A percentile compares a stretch with the other conserved stretches of the same genome.
phyloP scores from a whole-genome alignment of 1,140 invertebrate species.

The Alviniconcha marisindica region DNA sequence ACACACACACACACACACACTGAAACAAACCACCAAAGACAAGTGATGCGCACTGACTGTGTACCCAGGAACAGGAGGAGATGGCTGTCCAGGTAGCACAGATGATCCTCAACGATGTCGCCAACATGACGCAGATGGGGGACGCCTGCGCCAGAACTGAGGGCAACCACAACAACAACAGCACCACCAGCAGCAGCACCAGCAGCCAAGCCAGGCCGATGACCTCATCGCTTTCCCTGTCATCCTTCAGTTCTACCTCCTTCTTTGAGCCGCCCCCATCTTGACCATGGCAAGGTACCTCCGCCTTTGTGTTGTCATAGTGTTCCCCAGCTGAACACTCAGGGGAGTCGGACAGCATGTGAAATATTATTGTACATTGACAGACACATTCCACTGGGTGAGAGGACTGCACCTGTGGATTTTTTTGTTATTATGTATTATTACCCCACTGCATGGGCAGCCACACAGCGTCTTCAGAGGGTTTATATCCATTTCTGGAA shows the following conservation, averaged over 20 bases:
- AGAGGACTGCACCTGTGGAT: neutral
- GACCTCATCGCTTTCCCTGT: neutral
- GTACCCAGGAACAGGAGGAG: slow-evolving; percentile 92
- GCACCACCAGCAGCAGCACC: neutral
- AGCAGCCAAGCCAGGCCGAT: neutral
- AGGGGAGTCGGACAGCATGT: too few relatives aligned
- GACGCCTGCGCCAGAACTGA: slow-evolving; percentile 23
- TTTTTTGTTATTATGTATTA: neutral
- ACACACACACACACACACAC: too few relatives aligned
- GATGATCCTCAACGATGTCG: slow-evolving; percentile 95
- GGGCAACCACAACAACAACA: neutral
- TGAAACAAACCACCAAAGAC: too few relatives aligned
- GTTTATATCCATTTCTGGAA: too few relatives aligned
- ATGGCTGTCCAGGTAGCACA: slow-evolving; percentile 96
- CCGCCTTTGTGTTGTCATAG: neutral
- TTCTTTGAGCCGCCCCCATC: slow-evolving; percentile 36
- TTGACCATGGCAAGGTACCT: neutral
- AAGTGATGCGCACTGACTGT: too few relatives aligned
- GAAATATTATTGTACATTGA: too few relatives aligned
- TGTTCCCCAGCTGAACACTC: too few relatives aligned
- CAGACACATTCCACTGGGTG: neutral
- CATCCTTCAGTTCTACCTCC: neutral
- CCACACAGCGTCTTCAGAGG: neutral
- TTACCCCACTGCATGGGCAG: neutral
- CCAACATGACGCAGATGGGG: slow-evolving; percentile 82